A percentile compares a stretch with the other conserved stretches of the same genome.
phyloP scores from a whole-genome alignment of 1,140 invertebrate species.

The Adoxophyes honmai region DNA sequence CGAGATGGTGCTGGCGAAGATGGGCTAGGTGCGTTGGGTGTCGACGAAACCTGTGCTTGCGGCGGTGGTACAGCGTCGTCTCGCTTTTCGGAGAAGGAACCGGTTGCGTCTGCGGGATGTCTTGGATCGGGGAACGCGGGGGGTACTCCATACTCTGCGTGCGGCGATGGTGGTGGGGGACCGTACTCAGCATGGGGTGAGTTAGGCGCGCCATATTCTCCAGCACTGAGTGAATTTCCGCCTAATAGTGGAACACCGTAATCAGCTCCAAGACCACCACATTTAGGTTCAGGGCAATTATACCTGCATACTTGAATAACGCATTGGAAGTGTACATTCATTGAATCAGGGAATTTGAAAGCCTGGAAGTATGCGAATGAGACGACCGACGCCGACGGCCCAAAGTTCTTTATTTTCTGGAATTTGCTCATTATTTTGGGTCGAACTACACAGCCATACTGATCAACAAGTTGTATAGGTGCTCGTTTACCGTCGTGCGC shows the following conservation, averaged over 20 bases:
- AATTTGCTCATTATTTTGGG: constrained; percentile 97
- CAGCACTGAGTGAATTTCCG: constrained; percentile 76
- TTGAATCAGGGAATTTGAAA: constrained; percentile 97
- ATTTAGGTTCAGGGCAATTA: constrained; percentile 95
- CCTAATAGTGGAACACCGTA: constrained; percentile 83
- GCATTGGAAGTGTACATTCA: constrained; percentile 98
- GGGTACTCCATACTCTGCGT: constrained; percentile 84
- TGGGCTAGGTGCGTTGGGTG: constrained; percentile 81
- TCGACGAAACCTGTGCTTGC: constrained; percentile 84
- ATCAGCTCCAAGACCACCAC: constrained; percentile 82
- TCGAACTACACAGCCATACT: constrained; percentile 93
- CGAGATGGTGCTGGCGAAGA: constrained; percentile 81
- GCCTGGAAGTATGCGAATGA: constrained; percentile 97
- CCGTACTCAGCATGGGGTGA: constrained; percentile 84
- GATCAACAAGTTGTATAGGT: constrained; percentile 94
- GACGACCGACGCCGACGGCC: constrained; percentile 93
- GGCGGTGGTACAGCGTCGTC: constrained; percentile 88
- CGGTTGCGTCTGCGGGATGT: constrained; percentile 87
- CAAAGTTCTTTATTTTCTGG: constrained; percentile 97
- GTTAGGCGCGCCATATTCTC: constrained; percentile 83
- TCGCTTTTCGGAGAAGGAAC: constrained; percentile 89
- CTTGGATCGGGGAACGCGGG: constrained; percentile 89
- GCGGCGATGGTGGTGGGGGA: constrained; percentile 74
- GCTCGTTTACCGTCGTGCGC: constrained; percentile 95
- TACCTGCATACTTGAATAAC: constrained; percentile 96